Conservation (phyloP, 2,113 vertebrate genomes). For the Oncorhynchus mykiss region DNA sequence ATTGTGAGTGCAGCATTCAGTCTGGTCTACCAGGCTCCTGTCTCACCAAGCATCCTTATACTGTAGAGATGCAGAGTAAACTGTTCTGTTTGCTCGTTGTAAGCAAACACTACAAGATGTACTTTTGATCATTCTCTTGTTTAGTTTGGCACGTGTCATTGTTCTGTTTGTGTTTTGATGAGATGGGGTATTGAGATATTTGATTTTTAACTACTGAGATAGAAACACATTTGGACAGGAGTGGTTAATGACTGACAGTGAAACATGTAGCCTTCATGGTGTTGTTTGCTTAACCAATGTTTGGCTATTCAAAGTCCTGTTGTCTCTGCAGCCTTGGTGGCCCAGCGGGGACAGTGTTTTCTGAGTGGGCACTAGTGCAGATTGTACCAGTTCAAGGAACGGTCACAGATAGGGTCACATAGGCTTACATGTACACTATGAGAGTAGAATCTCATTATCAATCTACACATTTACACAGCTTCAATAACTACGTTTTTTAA, state of each 20-base stretch:
- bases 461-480: not conserved
- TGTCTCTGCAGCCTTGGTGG: slow-evolving; percentile 34
- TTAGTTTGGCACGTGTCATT: not conserved
- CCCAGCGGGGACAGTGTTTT: not conserved
- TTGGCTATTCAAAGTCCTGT: slow-evolving; percentile 44
- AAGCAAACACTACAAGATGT: not conserved
- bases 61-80: not conserved
- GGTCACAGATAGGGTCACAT: no score
- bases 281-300: slow-evolving; percentile 12
- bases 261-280: not conserved
- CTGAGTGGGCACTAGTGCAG: no score
- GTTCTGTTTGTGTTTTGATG: not conserved
- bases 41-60: no score
- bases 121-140: not conserved
- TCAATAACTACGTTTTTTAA: not conserved
- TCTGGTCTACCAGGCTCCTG: no score
- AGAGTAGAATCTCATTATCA: not conserved
- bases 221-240: no score
- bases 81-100: not conserved
- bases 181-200: not conserved
- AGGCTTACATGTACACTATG: no score
- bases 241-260: no score
- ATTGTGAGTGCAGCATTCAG: no score
- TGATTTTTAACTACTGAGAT: not conserved
- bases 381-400: no score